Evolutionary conservation across 2,888 invertebrate species (phyloP).

Genomic region (Agriopis aurantiaria): DNA sequence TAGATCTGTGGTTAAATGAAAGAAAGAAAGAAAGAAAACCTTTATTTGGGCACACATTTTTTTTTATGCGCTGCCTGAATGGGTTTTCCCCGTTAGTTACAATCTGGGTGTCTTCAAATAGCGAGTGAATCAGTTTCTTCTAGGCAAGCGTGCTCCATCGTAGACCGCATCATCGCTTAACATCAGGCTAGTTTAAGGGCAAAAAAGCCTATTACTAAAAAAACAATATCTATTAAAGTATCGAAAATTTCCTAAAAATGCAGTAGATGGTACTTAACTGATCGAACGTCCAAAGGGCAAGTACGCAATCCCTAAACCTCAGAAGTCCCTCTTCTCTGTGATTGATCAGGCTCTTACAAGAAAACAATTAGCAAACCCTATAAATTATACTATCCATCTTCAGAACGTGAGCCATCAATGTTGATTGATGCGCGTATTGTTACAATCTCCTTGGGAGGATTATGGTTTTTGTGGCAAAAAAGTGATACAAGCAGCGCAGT

Average conservation of each 20-base stretch:
- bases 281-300: conserved; percentile 17
- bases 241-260: not conserved
- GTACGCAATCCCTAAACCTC: conserved; percentile 46
- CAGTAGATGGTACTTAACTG: conserved; percentile 3
- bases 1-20: no score
- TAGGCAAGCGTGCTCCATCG: no score
- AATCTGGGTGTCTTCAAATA: no score
- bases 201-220: no score
- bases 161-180: no score
- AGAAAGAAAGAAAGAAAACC: no score
- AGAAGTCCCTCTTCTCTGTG: conserved; percentile 38
- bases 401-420: conserved; percentile 48
- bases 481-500: not conserved
- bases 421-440: conserved; percentile 45
- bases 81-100: no score
- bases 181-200: no score
- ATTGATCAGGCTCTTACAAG: conserved; percentile 45
- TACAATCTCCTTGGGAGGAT: conserved; percentile 10
- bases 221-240: no score
- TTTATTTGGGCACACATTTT: no score
- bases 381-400: conserved; percentile 67
- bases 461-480: not conserved
- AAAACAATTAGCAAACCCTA: conserved; percentile 66
- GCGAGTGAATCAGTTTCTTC: no score
- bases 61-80: no score